Evolutionary conservation across 2,797 vertebrate genomes (phyloP), one percentile per base, ranked within the genome.

Genomic region (Neomorphus geoffroyi): DNA sequence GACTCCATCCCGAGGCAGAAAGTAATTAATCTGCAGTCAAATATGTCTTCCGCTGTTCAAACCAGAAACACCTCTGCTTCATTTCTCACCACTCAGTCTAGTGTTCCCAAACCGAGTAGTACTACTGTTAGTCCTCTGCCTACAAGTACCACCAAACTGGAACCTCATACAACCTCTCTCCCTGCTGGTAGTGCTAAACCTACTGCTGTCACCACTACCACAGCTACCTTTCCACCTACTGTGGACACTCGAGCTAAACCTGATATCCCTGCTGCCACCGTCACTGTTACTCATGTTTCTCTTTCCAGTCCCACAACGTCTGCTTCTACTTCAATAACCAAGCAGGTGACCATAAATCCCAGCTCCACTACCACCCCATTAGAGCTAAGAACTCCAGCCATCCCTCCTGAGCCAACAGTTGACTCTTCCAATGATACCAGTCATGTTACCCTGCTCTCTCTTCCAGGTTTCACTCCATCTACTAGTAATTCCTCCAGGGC

Each of bases 401-500:
- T 83, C 3, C n/a, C 80, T 30, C 48, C 78, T 3, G 41, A 92
- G 2, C 86, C 97, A 23, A 77, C 89, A 10, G 32, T 75, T 17
- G 65, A 86, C 18, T 70, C 92, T 11, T 50, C 91, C 21, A 80
- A 37, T 1, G 12, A 48, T 3, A 43, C 66, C 6, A 92, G 17
- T 56, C 35, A 5, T 8, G 58, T 50, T 69, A 74, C 56, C 18
- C 27, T 33, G 28, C 39, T 45, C 32, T 61, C 92, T 80, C 43
- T 96, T 82, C 90, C 93, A 67, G 28, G 65, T 87, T 94, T 97
- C 83, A 14, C 56, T 87, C 81, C 73, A 1, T 33, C 85, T 53
- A 6, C 48, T 33, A 43, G 19, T 16, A 48, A 56, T 69, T 79
- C 84, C 12, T 35, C 70, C 0, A 0, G 6, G 7, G 5, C 30